Conservation (phyloP, 2,113 vertebrate genomes). For the Hyaena hyaena region DNA sequence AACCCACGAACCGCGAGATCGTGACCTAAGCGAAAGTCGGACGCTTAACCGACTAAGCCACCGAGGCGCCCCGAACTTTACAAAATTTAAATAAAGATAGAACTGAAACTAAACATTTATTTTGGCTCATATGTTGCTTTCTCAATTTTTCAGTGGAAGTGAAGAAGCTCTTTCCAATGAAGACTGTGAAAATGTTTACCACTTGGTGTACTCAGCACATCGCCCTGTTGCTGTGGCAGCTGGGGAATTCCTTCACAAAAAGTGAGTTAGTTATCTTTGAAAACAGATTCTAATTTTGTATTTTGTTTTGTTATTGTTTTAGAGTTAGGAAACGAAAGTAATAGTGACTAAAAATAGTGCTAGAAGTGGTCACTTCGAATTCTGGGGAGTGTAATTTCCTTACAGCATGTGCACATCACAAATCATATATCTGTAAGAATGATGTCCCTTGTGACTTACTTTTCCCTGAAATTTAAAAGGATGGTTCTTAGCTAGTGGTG, state of each 20-base stretch:
- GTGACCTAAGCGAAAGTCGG: no score
- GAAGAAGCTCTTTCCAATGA: slow-evolving; percentile 99
- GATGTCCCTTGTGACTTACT: neutral
- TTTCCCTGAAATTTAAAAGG: slow-evolving; percentile 17
- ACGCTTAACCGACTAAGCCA: no score
- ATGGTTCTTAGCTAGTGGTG: neutral
- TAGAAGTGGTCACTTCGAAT: neutral
- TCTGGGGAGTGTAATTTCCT: neutral
- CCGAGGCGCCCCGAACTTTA: neutral
- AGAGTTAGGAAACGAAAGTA: neutral
- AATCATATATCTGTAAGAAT: neutral
- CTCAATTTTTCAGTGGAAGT: slow-evolving; percentile 92
- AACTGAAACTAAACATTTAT: neutral
- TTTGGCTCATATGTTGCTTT: slow-evolving; percentile 73
- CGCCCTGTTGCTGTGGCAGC: slow-evolving; percentile 98
- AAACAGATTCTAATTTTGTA: neutral
- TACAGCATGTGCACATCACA: neutral
- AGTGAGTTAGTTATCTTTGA: slow-evolving; percentile 88
- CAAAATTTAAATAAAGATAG: neutral
- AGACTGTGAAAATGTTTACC: slow-evolving; percentile 99
- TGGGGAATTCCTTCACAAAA: slow-evolving; percentile 98
- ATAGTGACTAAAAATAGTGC: neutral
- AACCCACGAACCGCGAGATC: no score
- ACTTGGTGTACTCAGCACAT: slow-evolving; percentile 98
- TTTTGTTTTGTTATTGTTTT: slow-evolving; percentile 32